Evolutionary conservation across 2,797 vertebrate species (phyloP).

Genomic region (Gadopsis bispinosus): DNA sequence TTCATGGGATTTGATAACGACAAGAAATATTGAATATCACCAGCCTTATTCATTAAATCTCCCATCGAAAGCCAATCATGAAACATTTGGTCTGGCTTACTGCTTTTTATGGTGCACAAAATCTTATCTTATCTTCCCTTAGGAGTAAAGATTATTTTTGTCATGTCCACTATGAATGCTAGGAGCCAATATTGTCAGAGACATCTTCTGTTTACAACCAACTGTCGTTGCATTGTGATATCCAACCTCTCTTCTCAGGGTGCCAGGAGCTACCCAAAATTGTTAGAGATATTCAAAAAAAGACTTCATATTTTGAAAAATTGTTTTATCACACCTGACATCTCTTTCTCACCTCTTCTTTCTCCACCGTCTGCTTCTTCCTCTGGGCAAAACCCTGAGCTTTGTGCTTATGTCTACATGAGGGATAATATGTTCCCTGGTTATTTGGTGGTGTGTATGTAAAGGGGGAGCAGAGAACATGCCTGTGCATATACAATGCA

Average conservation of each 20-base stretch:
- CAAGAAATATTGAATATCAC: not conserved
- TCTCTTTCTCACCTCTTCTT: conserved; percentile 9
- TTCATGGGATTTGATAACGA: not conserved
- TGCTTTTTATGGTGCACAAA: not conserved
- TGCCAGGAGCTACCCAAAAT: conserved; percentile 5
- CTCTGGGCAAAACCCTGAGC: conserved; percentile 10
- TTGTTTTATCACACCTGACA: conserved; percentile 22
- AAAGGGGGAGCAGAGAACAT: not conserved
- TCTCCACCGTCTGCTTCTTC: conserved; percentile 8
- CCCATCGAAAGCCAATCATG: not conserved
- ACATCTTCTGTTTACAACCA: not conserved
- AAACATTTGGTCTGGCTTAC: not conserved
- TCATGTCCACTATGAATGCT: not conserved
- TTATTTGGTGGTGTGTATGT: not conserved
- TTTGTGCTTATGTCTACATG: conserved; percentile 27
- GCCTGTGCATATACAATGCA: conserved; percentile 11
- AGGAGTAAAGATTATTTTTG: not conserved
- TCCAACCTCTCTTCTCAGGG: conserved; percentile 10
- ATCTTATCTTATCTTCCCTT: not conserved
- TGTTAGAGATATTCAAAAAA: conserved; percentile 26
- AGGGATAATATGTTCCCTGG: conserved; percentile 14
- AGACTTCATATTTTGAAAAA: conserved; percentile 41
- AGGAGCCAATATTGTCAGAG: not conserved
- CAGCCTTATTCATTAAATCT: not conserved
- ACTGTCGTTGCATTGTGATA: not conserved